Evolutionary conservation across 2,113 vertebrate species (phyloP).

Genomic region (Pandion haliaetus): DNA sequence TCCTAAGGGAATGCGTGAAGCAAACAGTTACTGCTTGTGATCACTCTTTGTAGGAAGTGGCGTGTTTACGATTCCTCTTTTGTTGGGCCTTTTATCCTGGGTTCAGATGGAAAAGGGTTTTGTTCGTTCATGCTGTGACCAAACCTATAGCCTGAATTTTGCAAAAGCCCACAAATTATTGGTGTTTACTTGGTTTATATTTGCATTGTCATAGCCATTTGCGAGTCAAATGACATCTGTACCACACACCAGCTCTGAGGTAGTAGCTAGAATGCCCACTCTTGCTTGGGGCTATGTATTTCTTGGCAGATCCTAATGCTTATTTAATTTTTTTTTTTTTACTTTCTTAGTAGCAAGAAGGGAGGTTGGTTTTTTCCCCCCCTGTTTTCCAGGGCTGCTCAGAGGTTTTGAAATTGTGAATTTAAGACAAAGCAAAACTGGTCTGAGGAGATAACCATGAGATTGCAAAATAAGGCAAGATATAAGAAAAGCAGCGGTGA

Average conservation of each 20-base stretch:
- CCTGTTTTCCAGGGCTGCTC: not conserved
- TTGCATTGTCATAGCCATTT: not conserved
- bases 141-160: not conserved
- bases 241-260: not conserved
- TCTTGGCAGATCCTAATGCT: not conserved
- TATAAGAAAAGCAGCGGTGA: rapidly evolving
- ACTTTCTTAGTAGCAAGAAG: not conserved
- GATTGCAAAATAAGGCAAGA: not conserved
- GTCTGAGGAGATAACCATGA: not conserved
- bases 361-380: not conserved
- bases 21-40: not conserved
- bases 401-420: not conserved
- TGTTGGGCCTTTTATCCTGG: not conserved
- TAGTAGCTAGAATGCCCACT: not conserved
- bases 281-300: not conserved
- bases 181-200: not conserved
- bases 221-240: not conserved
- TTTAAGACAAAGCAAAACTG: not conserved
- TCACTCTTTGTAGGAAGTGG: not conserved
- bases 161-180: not conserved
- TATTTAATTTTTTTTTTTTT: not conserved
- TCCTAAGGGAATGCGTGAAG: not conserved
- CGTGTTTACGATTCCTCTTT: not conserved
- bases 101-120: not conserved
- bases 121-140: not conserved